These are phyloP conservation scores for Theodoxus fluviatilis DNA, from an alignment of 2,888 invertebrate genomes.

Conservation along the genomic window DNA sequence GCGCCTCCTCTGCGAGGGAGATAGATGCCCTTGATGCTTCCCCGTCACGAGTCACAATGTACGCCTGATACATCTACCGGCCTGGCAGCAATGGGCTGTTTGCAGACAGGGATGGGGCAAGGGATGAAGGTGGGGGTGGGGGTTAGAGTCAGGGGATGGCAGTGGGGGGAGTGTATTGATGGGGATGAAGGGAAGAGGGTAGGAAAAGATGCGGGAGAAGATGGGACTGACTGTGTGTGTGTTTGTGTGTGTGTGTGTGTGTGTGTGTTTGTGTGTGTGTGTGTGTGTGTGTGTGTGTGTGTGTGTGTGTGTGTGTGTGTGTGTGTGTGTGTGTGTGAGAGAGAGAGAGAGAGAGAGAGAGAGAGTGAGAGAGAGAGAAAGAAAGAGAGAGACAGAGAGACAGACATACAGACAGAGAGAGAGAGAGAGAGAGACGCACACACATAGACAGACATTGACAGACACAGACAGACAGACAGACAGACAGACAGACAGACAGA, in stretches of 20 bases:
- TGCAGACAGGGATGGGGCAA: too few species aligned
- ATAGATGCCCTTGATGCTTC: too few species aligned
- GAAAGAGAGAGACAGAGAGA: background rate
- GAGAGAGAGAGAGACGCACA: slow-evolving; percentile 9
- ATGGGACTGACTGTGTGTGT: background rate
- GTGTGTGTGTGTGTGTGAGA: background rate
- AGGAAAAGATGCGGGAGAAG: background rate
- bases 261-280: slow-evolving; percentile 9
- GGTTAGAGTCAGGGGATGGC: too few species aligned
- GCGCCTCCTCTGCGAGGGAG: too few species aligned
- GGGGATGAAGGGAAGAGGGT: background rate
- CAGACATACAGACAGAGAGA: background rate
- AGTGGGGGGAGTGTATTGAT: too few species aligned
- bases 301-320: background rate
- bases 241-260: slow-evolving; percentile 12
- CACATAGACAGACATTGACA: background rate
- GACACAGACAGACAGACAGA: background rate
- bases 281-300: slow-evolving; percentile 1
- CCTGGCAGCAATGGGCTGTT: too few species aligned
- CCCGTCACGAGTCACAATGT: too few species aligned
- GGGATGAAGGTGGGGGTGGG: too few species aligned
- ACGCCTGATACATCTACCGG: too few species aligned
- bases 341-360: slow-evolving; percentile 16
- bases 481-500: background rate
- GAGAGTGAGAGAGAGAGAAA: background rate